phyloP scores from a whole-genome alignment of 30 jellyfish, hydroid and myxozoan genomes.

The Morbakka virulenta region DNA sequence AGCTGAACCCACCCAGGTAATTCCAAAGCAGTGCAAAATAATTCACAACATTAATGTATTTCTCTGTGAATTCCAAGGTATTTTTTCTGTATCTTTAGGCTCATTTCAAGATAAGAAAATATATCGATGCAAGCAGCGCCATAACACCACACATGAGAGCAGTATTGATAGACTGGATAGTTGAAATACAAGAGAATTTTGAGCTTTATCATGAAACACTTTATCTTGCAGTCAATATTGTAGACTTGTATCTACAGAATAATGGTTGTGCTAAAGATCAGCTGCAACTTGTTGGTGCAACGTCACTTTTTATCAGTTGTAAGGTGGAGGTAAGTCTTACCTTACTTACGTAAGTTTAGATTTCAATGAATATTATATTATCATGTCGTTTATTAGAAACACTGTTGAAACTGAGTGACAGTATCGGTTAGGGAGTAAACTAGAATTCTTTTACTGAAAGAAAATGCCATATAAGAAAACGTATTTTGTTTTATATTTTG shows the following conservation, averaged over 20 bases:
- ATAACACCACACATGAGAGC: constrained; percentile 86
- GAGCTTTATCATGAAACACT: constrained; percentile 92
- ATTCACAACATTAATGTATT: too few species aligned
- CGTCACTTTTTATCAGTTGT: constrained; percentile 77
- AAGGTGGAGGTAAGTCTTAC: constrained; percentile 75
- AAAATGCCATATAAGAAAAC: too few species aligned
- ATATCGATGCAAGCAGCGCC: constrained; percentile 45
- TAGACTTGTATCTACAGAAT: constrained; percentile 73
- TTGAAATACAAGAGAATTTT: constrained; percentile 92
- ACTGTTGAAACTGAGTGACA: too few species aligned
- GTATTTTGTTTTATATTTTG: too few species aligned
- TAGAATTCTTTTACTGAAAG: too few species aligned
- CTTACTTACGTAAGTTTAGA: neutral
- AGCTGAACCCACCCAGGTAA: too few species aligned
- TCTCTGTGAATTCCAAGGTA: too few species aligned
- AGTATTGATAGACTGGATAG: constrained; percentile 91
- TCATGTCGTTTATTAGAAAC: too few species aligned
- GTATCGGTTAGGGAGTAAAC: too few species aligned
- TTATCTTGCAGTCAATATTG: constrained; percentile 76
- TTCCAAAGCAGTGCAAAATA: too few species aligned
- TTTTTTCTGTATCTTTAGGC: neutral
- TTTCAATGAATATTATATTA: too few species aligned
- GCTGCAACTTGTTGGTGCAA: constrained; percentile 84
- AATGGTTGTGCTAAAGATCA: constrained; percentile 59
- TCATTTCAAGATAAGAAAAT: constrained; percentile 46